Conservation (phyloP, 2,113 vertebrate species). For the Theristicus caerulescens region DNA sequence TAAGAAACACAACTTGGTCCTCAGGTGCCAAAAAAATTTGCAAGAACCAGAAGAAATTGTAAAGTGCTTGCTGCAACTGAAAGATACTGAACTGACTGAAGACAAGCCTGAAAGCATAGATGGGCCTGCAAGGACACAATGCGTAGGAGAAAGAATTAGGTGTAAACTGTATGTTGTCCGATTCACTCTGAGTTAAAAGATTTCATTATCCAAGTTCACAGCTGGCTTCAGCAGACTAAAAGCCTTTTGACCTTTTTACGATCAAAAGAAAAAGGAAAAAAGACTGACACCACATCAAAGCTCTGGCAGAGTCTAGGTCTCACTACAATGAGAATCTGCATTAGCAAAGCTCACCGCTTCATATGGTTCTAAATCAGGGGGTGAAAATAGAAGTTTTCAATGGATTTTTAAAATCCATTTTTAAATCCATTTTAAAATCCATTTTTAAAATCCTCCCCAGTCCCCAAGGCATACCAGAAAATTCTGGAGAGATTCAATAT, state of each 20-base stretch:
- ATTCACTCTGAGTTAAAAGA: neutral
- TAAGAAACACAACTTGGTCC: neutral
- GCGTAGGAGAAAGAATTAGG: neutral
- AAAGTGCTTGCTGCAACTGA: neutral
- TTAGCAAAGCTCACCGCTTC: neutral
- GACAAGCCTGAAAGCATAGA: neutral
- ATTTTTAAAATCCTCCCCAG: neutral
- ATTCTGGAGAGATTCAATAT: neutral
- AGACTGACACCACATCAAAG: neutral
- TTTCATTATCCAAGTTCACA: neutral
- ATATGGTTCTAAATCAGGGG: neutral
- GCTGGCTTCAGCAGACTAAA: neutral
- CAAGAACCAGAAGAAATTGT: neutral
- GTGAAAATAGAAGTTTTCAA: neutral
- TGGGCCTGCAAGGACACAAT: neutral
- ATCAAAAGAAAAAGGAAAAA: neutral
- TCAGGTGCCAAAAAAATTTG: neutral
- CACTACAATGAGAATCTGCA: neutral
- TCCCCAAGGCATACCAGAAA: neutral
- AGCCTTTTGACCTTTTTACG: neutral
- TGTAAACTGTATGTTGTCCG: neutral
- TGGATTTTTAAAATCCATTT: neutral
- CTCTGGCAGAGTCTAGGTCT: neutral
- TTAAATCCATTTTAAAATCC: too few relatives aligned
- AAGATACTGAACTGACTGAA: neutral